Evolutionary conservation across 2,888 invertebrate genomes (phyloP).

Genomic region (Dicycla oo): DNA sequence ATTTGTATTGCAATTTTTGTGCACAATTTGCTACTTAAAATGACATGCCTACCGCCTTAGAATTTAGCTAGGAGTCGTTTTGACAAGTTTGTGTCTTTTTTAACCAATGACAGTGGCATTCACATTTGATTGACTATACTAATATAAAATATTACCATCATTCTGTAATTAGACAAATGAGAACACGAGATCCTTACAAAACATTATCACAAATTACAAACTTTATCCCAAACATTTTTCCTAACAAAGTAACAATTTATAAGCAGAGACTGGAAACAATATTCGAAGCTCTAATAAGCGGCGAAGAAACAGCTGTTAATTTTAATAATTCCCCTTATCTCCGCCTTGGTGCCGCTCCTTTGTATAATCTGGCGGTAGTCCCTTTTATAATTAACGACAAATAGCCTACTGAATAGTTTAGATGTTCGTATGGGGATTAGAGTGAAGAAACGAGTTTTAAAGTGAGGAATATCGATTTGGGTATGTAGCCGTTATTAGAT

Average conservation of each 20-base stretch:
- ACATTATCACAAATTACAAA: conserved; percentile 16
- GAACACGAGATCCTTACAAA: conserved; percentile 2
- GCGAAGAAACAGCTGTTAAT: conserved; percentile 67
- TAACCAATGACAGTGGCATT: not conserved
- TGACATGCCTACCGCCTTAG: not conserved
- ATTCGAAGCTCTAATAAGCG: conserved; percentile 51
- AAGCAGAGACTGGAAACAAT: conserved; percentile 47
- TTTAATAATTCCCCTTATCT: conserved; percentile 68
- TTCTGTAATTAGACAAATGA: not conserved
- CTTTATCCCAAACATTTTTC: conserved; percentile 38
- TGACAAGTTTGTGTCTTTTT: not conserved
- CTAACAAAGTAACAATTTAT: conserved; percentile 38
- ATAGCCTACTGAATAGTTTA: conserved; percentile 65
- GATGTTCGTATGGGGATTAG: conserved; percentile 63
- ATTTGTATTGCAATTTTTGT: not conserved
- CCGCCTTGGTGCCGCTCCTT: conserved; percentile 54
- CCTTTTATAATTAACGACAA: conserved; percentile 68
- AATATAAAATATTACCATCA: not conserved
- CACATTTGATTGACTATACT: not conserved
- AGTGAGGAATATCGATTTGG: not conserved
- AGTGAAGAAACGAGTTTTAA: conserved; percentile 47
- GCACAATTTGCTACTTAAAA: not conserved
- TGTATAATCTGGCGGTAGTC: conserved; percentile 63
- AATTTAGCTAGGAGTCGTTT: not conserved
- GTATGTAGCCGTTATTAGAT: not conserved